A percentile compares a stretch with the other conserved stretches of the same genome.
phyloP scores from a whole-genome alignment of 2,888 invertebrate genomes.

The Tetanocera ferruginea region DNA sequence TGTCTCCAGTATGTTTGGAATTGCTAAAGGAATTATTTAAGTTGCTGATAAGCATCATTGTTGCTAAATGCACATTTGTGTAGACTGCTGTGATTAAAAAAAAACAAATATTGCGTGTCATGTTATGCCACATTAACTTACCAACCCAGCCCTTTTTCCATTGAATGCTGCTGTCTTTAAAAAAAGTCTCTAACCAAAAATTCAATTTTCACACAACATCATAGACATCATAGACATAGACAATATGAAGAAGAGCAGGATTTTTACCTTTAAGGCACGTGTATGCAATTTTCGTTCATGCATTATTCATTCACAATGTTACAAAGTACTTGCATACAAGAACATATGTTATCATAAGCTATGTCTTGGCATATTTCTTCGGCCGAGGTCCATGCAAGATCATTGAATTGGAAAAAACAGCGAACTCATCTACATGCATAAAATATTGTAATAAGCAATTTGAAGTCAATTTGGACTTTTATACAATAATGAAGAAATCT shows the following conservation, averaged over 20 bases:
- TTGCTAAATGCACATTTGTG: too few species aligned
- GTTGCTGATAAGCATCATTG: too few species aligned
- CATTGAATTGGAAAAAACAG: conserved; percentile 44
- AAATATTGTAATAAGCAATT: conserved; percentile 58
- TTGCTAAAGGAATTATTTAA: too few species aligned
- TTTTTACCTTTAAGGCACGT: conserved; percentile 64
- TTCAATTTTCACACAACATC: conserved; percentile 24
- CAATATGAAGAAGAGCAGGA: neutral
- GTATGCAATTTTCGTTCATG: conserved; percentile 66
- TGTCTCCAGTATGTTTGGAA: too few species aligned
- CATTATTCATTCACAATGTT: conserved; percentile 65
- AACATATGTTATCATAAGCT: conserved; percentile 2
- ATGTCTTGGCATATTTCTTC: conserved; percentile 29
- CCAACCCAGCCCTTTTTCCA: neutral
- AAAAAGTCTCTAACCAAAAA: conserved; percentile 13
- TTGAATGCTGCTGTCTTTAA: conserved; percentile 26
- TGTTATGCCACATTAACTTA: neutral
- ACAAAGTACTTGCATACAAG: neutral
- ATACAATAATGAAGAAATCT: conserved; percentile 59
- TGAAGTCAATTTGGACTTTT: conserved; percentile 58
- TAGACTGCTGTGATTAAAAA: too few species aligned
- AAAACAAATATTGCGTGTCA: too few species aligned
- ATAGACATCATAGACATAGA: too few species aligned
- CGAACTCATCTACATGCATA: conserved; percentile 47
- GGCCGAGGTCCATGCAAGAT: conserved; percentile 19